These are phyloP conservation scores for Drosophila atroscutellata DNA, from an alignment of 2,888 invertebrate genomes.

Conservation along the genomic window DNA sequence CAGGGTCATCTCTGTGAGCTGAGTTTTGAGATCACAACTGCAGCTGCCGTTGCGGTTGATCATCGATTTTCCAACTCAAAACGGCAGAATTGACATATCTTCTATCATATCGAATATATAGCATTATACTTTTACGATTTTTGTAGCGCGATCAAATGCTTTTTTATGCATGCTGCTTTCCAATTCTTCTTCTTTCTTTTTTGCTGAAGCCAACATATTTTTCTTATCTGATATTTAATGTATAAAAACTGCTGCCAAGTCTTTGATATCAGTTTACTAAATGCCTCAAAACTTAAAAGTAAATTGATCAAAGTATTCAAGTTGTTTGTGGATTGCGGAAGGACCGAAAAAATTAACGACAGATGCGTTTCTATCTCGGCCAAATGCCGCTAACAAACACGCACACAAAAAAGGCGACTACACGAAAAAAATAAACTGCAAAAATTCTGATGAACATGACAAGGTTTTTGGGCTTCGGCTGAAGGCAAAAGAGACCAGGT, in stretches of 20 bases:
- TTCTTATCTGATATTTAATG: too few species aligned
- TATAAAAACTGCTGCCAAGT: too few species aligned
- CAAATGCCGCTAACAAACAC: constrained; percentile 47
- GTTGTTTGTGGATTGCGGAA: constrained; percentile 39
- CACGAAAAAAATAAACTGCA: constrained; percentile 32
- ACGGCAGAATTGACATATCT: too few species aligned
- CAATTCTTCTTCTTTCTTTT: too few species aligned
- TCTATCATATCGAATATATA: not conserved
- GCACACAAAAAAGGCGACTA: constrained; percentile 1
- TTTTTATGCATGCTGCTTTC: too few species aligned
- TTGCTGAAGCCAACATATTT: too few species aligned
- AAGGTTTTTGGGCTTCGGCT: constrained; percentile 48
- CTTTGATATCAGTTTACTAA: not conserved
- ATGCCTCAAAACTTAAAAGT: not conserved
- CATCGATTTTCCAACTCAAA: constrained; percentile 1
- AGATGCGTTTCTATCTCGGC: constrained; percentile 50
- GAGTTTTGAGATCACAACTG: not conserved
- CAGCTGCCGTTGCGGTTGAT: constrained; percentile 5
- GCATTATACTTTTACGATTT: not conserved
- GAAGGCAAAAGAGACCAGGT: constrained; percentile 47
- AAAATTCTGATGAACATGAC: constrained; percentile 61
- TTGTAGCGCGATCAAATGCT: too few species aligned
- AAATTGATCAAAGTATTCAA: constrained; percentile 4
- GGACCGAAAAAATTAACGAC: constrained; percentile 19
- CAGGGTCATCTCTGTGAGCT: constrained; percentile 8